phyloP scores from a whole-genome alignment of 2,113 vertebrate species.

The Heterotis niloticus region DNA sequence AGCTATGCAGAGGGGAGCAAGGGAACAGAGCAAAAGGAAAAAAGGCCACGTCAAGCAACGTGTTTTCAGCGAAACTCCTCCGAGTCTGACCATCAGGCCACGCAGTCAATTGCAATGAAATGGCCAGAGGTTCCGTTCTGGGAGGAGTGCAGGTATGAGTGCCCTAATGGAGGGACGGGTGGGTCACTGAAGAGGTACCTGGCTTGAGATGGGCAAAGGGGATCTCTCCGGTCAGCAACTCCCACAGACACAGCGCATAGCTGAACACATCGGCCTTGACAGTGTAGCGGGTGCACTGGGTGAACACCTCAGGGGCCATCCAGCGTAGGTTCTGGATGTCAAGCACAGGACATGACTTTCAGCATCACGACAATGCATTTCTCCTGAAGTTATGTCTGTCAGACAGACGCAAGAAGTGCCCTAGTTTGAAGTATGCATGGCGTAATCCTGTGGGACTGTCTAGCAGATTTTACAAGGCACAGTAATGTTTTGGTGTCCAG shows the following conservation, averaged over 20 bases:
- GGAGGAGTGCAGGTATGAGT: not conserved
- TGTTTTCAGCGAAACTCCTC: not conserved
- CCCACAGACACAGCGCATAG: constrained; percentile 91
- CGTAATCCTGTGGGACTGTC: too few relatives aligned
- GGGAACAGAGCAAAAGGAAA: not conserved
- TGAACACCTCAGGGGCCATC: constrained; percentile 96
- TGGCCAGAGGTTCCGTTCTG: not conserved
- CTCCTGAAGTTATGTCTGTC: not conserved
- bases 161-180: not conserved
- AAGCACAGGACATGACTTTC: constrained; percentile 30
- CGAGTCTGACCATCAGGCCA: not conserved
- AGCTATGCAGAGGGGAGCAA: constrained; percentile 53
- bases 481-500: not conserved
- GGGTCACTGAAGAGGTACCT: constrained; percentile 59
- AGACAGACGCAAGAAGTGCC: not conserved
- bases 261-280: constrained; percentile 93
- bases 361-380: constrained; percentile 20
- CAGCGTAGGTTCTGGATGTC: constrained; percentile 80
- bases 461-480: too few relatives aligned
- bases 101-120: not conserved
- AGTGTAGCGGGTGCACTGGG: constrained; percentile 86
- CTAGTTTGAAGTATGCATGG: too few relatives aligned
- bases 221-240: constrained; percentile 85
- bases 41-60: not conserved
- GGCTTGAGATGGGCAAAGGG: constrained; percentile 92